Percentiles rank a stretch among this genome's conserved stretches.
phyloP scores from a whole-genome alignment of 2,888 invertebrate species.

The Eupeodes latifasciatus region DNA sequence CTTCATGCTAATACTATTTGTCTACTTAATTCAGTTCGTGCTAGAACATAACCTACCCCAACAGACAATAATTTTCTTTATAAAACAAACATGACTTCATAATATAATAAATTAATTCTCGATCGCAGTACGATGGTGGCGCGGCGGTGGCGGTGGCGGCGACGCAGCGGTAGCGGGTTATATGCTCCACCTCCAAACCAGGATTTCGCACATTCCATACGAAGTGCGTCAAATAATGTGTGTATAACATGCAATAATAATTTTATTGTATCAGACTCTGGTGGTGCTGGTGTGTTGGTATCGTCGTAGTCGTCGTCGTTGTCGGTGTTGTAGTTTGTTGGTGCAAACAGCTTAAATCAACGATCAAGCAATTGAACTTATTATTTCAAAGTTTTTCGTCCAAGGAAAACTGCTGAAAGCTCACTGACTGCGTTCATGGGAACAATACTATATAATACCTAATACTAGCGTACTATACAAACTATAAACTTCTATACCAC shows the following conservation, averaged over 20 bases:
- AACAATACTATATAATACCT: conserved; percentile 24
- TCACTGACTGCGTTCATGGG: conserved; percentile 77
- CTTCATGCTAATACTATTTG: background rate
- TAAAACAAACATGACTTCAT: conserved; percentile 39
- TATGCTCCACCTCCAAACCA: conserved; percentile 63
- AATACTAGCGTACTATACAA: background rate
- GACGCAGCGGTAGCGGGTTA: too few relatives aligned
- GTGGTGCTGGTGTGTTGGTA: too few relatives aligned
- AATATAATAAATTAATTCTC: conserved; percentile 30
- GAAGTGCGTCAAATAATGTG: conserved; percentile 64
- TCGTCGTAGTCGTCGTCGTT: background rate
- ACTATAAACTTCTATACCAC: too few relatives aligned
- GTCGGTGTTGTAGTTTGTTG: background rate
- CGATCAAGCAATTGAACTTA: conserved; percentile 73
- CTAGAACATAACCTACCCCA: conserved; percentile 36
- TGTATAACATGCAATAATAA: conserved; percentile 18
- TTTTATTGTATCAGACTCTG: conserved; percentile 28
- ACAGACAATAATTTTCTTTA: conserved; percentile 21
- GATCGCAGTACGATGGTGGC: background rate
- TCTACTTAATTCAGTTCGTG: conserved; percentile 5
- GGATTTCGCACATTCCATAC: conserved; percentile 68
- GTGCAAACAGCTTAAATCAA: conserved; percentile 38
- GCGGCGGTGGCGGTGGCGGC: too few relatives aligned
- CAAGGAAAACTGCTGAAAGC: conserved; percentile 76
- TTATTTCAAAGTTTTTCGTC: conserved; percentile 76